Base-by-base conservation (phyloP, 2,888 invertebrate genomes). In the Brenthis daphne region DNA sequence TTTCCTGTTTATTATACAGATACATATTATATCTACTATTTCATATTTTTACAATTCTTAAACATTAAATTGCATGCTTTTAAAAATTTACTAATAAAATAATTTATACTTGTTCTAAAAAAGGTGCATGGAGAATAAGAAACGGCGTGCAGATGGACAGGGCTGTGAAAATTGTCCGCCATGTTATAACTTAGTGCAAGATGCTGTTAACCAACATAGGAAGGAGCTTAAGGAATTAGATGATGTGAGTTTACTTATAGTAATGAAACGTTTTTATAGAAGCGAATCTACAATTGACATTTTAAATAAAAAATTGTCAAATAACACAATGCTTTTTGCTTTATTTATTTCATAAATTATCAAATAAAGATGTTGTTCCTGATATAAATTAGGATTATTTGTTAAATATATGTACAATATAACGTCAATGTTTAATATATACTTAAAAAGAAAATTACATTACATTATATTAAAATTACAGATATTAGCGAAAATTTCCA, bases 81-180 rank as follows among this genome's bases (percentile, higher is more conserved):
- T 51, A 4, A 13, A n/a, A n/a, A 51, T 1, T 8, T 57, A n/a
- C n/a, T 33, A n/a, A n/a, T n/a, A 33, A 37, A 37, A 37, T 8
- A 43, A 29, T 58, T 29, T 29, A 13, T 13, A 2, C 4, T 37
- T 24, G 14, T 33, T 6, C n/a, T 2, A 56, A 50, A 24, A 20
- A 67, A 93, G 98, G 55, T 99, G 99, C 85, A 97, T 98, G 89
- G 99, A 99, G 85, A 99, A 99, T 85, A 99, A 98, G 84, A 96
- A 96, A 82, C 96, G 99, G 83, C 95, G 98, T 37, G 83, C 82
- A 0, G 92, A 91, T 37, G 96, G 98, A 73, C 95, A 96, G 68
- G 98, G 98, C 16, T 98, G 98, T 77, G 93, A 96, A 58, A 96
- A 98, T 81, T 99, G 99, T 84, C 98, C 98, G 0, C 95, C 97